phyloP scores from a whole-genome alignment of 2,888 invertebrate species.

The Cepaea hortensis region DNA sequence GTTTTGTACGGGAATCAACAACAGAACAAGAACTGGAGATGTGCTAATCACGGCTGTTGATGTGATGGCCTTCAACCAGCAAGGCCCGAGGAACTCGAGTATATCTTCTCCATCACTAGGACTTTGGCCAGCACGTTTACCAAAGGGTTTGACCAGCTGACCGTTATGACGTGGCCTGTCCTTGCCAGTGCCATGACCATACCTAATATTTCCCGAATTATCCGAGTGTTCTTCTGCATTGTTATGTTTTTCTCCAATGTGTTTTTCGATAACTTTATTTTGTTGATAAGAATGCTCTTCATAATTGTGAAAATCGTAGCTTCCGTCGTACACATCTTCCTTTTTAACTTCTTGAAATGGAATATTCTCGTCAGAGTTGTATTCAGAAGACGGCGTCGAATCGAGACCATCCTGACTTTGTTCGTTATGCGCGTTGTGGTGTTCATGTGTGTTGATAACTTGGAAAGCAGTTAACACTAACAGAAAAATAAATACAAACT shows the following conservation, averaged over 20 bases:
- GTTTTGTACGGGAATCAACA: slow-evolving; percentile 91
- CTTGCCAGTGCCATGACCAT: slow-evolving; percentile 73
- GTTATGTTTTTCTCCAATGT: slow-evolving; percentile 79
- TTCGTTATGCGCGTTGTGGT: slow-evolving; percentile 42
- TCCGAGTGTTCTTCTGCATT: slow-evolving; percentile 48
- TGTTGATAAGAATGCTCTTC: slow-evolving; percentile 52
- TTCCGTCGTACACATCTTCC: too few relatives aligned
- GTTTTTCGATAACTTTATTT: slow-evolving; percentile 39
- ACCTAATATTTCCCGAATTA: slow-evolving; percentile 45
- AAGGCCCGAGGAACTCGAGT: slow-evolving; percentile 68
- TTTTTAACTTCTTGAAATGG: slow-evolving; percentile 37
- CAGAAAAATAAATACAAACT: slow-evolving; percentile 9
- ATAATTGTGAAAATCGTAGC: slow-evolving; percentile 42
- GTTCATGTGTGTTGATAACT: slow-evolving; percentile 30
- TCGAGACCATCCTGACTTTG: slow-evolving; percentile 72
- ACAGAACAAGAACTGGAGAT: slow-evolving; percentile 93
- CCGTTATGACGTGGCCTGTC: slow-evolving; percentile 10
- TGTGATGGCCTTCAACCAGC: slow-evolving; percentile 88
- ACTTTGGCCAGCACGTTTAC: too few relatives aligned
- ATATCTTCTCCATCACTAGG: too few relatives aligned
- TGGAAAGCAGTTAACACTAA: neutral
- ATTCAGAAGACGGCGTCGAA: slow-evolving; percentile 84
- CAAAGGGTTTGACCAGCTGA: too few relatives aligned
- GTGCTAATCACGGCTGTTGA: slow-evolving; percentile 95
- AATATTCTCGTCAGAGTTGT: slow-evolving; percentile 84